Evolutionary conservation across 1,140 invertebrate genomes (phyloP).

Genomic region (Caenorhabditis inopinata): DNA sequence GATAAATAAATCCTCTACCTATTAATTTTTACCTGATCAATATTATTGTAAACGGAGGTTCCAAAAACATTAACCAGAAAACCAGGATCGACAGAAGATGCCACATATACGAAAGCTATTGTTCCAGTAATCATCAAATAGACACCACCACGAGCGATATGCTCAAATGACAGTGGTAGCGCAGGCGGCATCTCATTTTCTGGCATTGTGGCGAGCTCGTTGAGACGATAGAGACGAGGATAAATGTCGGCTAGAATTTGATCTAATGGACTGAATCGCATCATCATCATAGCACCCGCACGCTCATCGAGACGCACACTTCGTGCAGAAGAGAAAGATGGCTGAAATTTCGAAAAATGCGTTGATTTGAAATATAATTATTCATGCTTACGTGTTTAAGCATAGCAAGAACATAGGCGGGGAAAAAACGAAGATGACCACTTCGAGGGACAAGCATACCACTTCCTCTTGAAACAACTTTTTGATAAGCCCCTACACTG

Average conservation of each 20-base stretch:
- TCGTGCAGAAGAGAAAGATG: constrained; percentile 68
- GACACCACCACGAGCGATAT: constrained; percentile 81
- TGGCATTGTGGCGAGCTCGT: constrained; percentile 71
- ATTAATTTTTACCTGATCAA: constrained; percentile 13
- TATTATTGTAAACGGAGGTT: constrained; percentile 22
- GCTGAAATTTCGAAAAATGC: constrained; percentile 50
- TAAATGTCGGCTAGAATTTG: constrained; percentile 83
- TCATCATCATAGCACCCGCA: constrained; percentile 85
- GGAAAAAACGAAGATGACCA: constrained; percentile 75
- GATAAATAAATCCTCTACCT: not conserved
- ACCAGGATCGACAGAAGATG: constrained; percentile 75
- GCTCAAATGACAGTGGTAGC: constrained; percentile 73
- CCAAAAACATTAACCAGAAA: constrained; percentile 40
- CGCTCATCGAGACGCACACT: constrained; percentile 88
- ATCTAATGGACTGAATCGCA: constrained; percentile 82
- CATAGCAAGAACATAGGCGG: constrained; percentile 84
- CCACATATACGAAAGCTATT: constrained; percentile 82
- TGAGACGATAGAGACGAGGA: constrained; percentile 88
- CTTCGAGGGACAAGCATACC: constrained; percentile 69
- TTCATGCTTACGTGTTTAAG: constrained; percentile 79
- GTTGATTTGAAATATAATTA: not conserved
- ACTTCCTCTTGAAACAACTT: constrained; percentile 69
- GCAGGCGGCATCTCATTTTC: constrained; percentile 65
- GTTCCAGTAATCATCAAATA: constrained; percentile 87
- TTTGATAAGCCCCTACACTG: constrained; percentile 79